Percentiles rank a stretch among this genome's conserved stretches.
These are phyloP conservation scores for Cataglyphis albicans DNA, from an alignment of 2,888 invertebrate species.

Conservation along the genomic window DNA sequence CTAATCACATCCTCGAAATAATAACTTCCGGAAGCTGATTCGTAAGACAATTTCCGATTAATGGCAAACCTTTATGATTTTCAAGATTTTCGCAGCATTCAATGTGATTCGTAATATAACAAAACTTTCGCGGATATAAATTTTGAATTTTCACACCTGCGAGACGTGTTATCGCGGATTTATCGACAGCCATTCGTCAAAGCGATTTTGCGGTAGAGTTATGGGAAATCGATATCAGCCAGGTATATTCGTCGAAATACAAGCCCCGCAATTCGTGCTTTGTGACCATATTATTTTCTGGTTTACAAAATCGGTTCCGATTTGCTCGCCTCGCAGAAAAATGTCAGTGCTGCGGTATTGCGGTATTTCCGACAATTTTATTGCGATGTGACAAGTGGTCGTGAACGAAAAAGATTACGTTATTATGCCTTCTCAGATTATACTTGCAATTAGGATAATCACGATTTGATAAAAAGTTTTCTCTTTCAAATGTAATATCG, in stretches of 20 bases:
- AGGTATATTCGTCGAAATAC: neutral
- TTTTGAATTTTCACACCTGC: conserved; percentile 15
- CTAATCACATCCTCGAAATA: neutral
- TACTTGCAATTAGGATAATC: neutral
- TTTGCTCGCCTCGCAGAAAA: conserved; percentile 10
- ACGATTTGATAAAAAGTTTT: neutral
- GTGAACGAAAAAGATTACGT: neutral
- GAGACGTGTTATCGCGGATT: conserved; percentile 17
- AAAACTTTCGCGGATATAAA: conserved; percentile 19
- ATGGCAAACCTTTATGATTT: neutral
- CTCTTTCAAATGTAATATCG: neutral
- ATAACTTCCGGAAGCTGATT: neutral
- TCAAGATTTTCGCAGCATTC: neutral
- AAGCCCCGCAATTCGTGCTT: conserved; percentile 13
- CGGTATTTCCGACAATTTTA: neutral
- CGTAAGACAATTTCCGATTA: neutral
- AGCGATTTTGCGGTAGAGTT: conserved; percentile 42
- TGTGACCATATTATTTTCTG: conserved; percentile 34
- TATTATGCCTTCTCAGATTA: neutral
- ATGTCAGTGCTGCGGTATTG: neutral
- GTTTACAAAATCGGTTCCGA: conserved; percentile 6
- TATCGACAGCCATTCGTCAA: conserved; percentile 51
- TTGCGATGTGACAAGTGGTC: neutral
- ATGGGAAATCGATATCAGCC: conserved; percentile 45
- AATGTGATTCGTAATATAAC: neutral